A percentile compares a stretch with the other conserved stretches of the same genome.
Conservation (phyloP, 2,113 vertebrate species). For the Synodontis membranacea region DNA sequence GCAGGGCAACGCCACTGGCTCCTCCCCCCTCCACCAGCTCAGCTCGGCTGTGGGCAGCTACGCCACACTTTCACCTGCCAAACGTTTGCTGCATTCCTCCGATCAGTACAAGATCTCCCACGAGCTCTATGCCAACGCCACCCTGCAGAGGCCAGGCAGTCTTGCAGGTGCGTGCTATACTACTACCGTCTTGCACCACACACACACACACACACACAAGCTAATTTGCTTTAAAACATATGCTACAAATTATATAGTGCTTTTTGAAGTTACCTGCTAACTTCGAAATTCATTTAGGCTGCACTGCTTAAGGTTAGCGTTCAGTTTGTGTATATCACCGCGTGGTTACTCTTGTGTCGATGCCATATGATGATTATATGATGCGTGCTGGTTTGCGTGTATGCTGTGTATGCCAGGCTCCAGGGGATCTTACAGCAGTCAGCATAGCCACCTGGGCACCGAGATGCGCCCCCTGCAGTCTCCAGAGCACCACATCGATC, state of each 20-base stretch:
- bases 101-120: slow-evolving; percentile 95
- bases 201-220: background rate
- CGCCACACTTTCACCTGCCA: slow-evolving; percentile 93
- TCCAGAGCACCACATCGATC: slow-evolving; percentile 97
- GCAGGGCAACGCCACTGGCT: slow-evolving; percentile 73
- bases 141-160: slow-evolving; percentile 95
- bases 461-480: slow-evolving; percentile 96
- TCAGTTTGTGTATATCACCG: background rate
- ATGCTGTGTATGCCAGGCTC: slow-evolving; percentile 75
- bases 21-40: slow-evolving; percentile 91
- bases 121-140: slow-evolving; percentile 93
- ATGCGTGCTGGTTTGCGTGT: background rate
- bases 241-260: background rate
- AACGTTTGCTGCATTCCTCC: slow-evolving; percentile 87
- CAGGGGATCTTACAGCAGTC: slow-evolving; percentile 94
- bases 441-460: slow-evolving; percentile 92
- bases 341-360: background rate
- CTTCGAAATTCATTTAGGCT: background rate
- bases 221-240: background rate
- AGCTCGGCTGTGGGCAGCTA: slow-evolving; percentile 91
- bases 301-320: background rate
- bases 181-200: background rate
- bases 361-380: background rate
- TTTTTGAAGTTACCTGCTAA: background rate
- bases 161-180: slow-evolving; percentile 77